Conservation (phyloP, 2,888 invertebrate species). For the Apotomis capreana region DNA sequence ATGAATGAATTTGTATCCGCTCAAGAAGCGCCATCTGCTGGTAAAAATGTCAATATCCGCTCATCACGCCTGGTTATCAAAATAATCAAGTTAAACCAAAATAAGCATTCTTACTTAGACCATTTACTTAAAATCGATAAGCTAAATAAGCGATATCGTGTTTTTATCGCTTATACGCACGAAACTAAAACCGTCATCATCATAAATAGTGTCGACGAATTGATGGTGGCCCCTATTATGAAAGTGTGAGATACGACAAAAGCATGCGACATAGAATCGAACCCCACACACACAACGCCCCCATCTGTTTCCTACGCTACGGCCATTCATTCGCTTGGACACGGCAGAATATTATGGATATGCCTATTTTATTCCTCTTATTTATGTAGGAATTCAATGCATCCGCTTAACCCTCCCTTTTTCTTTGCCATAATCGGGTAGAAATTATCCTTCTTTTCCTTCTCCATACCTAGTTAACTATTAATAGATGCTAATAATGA, state of each 20-base stretch:
- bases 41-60: no score
- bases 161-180: constrained; percentile 12
- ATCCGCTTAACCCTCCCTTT: no score
- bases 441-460: no score
- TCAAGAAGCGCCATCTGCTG: no score
- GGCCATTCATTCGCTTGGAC: constrained; percentile 60
- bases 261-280: constrained; percentile 60
- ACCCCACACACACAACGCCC: constrained; percentile 65
- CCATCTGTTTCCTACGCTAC: constrained; percentile 64
- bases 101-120: not conserved
- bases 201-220: constrained; percentile 29
- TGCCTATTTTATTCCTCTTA: constrained; percentile 16
- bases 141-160: not conserved
- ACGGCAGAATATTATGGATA: constrained; percentile 62
- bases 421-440: no score
- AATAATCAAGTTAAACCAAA: not conserved
- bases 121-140: not conserved
- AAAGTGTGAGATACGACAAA: constrained; percentile 65
- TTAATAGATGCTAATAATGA: no score
- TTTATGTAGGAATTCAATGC: no score
- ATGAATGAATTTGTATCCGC: no score
- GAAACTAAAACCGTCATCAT: constrained; percentile 22
- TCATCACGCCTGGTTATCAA: no score
- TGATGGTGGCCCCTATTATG: constrained; percentile 25
- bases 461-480: no score